Evolutionary conservation across 2,797 vertebrate genomes (phyloP).

Genomic region (Notoglanidium macrostoma): DNA sequence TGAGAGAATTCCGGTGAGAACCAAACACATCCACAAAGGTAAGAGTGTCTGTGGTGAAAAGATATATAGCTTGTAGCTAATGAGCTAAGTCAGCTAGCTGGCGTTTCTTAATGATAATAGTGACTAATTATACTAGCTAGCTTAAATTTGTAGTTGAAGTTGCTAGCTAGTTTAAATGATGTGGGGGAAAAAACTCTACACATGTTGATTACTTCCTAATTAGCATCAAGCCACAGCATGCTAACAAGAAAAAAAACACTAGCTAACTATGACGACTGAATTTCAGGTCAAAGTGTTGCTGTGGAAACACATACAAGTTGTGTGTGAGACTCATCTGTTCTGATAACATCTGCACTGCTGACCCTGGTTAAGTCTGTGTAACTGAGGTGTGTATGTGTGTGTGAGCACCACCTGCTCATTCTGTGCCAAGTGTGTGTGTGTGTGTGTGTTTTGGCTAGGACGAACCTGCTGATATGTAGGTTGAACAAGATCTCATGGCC

Average conservation of each 20-base stretch:
- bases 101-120: background rate
- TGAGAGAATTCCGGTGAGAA: background rate
- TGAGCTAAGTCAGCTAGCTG: background rate
- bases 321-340: background rate
- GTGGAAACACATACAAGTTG: background rate
- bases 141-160: background rate
- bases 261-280: background rate
- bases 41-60: background rate
- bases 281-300: background rate
- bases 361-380: conserved; percentile 24
- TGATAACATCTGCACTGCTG: conserved; percentile 26
- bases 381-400: background rate
- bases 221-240: background rate
- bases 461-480: conserved; percentile 36
- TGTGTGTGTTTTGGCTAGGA: conserved; percentile 29
- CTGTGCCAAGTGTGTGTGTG: conserved; percentile 5
- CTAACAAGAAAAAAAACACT: background rate
- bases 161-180: background rate
- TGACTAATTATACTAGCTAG: background rate
- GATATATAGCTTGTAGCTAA: background rate
- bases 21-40: background rate
- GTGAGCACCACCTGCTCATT: conserved; percentile 7
- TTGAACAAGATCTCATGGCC: conserved; percentile 58
- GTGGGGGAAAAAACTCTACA: background rate
- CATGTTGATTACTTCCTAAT: background rate